These are phyloP conservation scores for Macropodus opercularis DNA, from an alignment of 2,797 vertebrate species.

Conservation along the genomic window DNA sequence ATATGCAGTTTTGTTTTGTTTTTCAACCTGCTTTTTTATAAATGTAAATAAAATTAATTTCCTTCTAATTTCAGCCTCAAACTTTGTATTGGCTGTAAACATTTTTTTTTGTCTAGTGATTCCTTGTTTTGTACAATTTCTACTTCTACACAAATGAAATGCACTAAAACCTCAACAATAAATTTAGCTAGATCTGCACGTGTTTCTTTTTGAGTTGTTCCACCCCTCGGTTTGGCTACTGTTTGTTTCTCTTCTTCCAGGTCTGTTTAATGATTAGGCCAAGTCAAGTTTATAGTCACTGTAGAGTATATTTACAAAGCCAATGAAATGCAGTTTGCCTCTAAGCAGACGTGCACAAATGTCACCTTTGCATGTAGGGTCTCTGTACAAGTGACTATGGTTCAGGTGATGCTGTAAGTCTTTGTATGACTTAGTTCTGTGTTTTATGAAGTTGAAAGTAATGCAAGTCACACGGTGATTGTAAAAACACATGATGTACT, in stretches of 20 bases:
- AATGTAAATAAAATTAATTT: slow-evolving; percentile 74
- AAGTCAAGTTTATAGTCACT: background rate
- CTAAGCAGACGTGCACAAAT: background rate
- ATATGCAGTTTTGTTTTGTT: slow-evolving; percentile 10
- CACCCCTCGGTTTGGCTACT: too few species aligned
- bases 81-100: background rate
- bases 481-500: too few species aligned
- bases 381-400: too few species aligned
- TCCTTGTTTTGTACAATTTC: background rate
- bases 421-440: too few species aligned
- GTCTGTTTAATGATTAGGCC: too few species aligned
- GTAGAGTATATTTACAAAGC: background rate
- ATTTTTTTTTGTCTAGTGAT: background rate
- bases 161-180: slow-evolving; percentile 10
- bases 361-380: too few species aligned
- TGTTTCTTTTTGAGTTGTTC: too few species aligned
- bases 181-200: background rate
- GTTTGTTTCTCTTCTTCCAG: too few species aligned
- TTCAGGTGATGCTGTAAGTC: too few species aligned
- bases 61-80: background rate
- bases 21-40: slow-evolving; percentile 56
- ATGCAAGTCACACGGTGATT: too few species aligned
- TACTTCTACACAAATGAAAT: slow-evolving; percentile 19
- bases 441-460: too few species aligned
- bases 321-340: background rate